Evolutionary conservation across 2,888 invertebrate genomes (phyloP), one percentile per base, ranked within the genome.

Genomic region (Noctua janthina): DNA sequence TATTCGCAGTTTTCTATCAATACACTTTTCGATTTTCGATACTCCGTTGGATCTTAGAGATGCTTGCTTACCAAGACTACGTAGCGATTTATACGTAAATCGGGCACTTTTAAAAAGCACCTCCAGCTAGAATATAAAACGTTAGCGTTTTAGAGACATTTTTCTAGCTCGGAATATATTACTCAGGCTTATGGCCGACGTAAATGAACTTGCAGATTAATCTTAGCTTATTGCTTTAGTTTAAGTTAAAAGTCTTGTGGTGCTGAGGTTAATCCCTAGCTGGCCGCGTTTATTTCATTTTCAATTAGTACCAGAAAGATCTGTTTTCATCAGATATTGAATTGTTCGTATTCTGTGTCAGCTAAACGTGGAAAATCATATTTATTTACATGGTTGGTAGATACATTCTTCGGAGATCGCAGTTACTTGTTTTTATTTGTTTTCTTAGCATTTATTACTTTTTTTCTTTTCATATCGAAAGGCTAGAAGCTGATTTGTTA

Each of bases 111-210:
- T 74, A 70, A 76, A 70, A 76, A 79, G 76, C 69, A 73, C 82
- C 81, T 79, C 76, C 46, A 84, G 84, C 79, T 73, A 51, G 81
- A 81, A 79, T 80, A 87, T 89, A 89, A 89, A 89, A 81, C 59
- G 84, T 79, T 51, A 74, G 78, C 86, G 82, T 82, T 87, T 83
- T 81, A 83, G 77, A 81, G 79, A 85, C 82, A 85, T 88, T 89
- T 89, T 89, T 89, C 89, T 79, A 89, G 89, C 82, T 87, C 54
- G 70, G 79, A 83, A 84, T 88, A 82, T 84, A 86, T 89, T 85
- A 83, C 77, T 89, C 84, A 80, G 62, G 82, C 77, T 87, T 81
- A 84, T 74, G 67, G 74, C 46, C 76, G 76, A 78, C 77, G 79
- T 87, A 85, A 88, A 88, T 88, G 85, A 88, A 83, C 81, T 69